phyloP scores from a whole-genome alignment of 2,888 invertebrate genomes.

The Himalopsyche anomala region DNA sequence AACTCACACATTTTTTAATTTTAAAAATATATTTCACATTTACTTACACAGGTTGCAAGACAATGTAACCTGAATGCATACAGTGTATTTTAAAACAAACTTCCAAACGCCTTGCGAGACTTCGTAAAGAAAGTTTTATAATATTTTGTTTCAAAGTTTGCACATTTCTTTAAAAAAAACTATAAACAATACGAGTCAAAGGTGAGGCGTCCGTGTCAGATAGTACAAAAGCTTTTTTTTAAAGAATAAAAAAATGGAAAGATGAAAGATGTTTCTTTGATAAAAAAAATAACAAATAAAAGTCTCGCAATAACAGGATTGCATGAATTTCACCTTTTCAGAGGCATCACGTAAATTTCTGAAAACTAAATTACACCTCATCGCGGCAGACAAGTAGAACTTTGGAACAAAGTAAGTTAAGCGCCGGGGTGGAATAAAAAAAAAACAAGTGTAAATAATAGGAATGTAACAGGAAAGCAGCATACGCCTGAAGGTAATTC shows the following conservation, averaged over 20 bases:
- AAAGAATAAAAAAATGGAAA: not conserved
- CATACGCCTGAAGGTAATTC: constrained; percentile 65
- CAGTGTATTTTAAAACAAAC: not conserved
- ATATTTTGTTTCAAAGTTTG: constrained; percentile 18
- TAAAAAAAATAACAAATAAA: constrained; percentile 59
- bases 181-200: constrained; percentile 26
- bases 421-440: constrained; percentile 57
- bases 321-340: constrained; percentile 62
- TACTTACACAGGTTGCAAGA: not conserved
- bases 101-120: not conserved
- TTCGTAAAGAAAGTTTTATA: not conserved
- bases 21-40: not conserved
- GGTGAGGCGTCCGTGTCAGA: not conserved
- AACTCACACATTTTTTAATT: not conserved
- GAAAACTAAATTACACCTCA: constrained; percentile 66
- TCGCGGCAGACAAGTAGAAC: constrained; percentile 60
- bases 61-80: not conserved
- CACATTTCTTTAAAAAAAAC: constrained; percentile 6
- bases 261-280: constrained; percentile 30
- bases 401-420: constrained; percentile 65
- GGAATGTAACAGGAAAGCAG: constrained; percentile 64
- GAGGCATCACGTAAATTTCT: constrained; percentile 65
- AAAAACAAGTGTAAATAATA: constrained; percentile 65
- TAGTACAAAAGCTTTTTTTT: not conserved
- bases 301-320: constrained; percentile 63